Evolutionary conservation across 2,797 vertebrate genomes (phyloP), one percentile per base, ranked within the genome.

Genomic region (Malurus splendens): DNA sequence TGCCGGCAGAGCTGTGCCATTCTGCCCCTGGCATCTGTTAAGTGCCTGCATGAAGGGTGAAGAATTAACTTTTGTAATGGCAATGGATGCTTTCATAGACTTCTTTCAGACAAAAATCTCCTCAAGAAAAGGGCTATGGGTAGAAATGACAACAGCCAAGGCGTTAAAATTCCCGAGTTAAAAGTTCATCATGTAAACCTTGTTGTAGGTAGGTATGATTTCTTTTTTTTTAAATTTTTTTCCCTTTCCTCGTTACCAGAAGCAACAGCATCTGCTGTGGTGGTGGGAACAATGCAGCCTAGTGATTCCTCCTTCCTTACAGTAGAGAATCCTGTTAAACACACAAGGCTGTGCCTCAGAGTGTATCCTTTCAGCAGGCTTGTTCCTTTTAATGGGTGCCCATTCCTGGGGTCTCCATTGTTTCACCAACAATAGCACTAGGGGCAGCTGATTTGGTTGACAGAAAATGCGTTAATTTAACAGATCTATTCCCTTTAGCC

Each of bases 381-480:
- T 93, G 91, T 95, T 96, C 86, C 85, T 96, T 96, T 96, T 97
- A 96, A 96, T 96, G 93, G 96, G 94, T 95, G 96, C 94, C 91
- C 91, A 91, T 97, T 95, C 87, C 93, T 94, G 76, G 95, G 89
- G 93, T 94, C 92, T 93, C 93, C 93, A 96, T 96, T 97, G 96
- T 97, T 95, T 97, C 93, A 95, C 90, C 90, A 96, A 96, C 96
- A 97, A 86, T 96, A 87, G 94, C 90, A 88, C 92, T 89, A 90
- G 95, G 95, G 96, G 95, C 94, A 96, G 95, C 96, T 96, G 96
- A 96, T 97, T 96, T 96, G 95, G 94, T 96, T 97, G 94, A 96
- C 95, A 96, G 97, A 97, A 96, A 97, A 95, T 94, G 90, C 96
- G 96, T 96, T 97, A 96, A 97, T 97, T 96, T 95, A 97, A 96